These are phyloP conservation scores for Hippocampus guttulatus DNA, from an alignment of 2,113 vertebrate species.

Conservation along the genomic window DNA sequence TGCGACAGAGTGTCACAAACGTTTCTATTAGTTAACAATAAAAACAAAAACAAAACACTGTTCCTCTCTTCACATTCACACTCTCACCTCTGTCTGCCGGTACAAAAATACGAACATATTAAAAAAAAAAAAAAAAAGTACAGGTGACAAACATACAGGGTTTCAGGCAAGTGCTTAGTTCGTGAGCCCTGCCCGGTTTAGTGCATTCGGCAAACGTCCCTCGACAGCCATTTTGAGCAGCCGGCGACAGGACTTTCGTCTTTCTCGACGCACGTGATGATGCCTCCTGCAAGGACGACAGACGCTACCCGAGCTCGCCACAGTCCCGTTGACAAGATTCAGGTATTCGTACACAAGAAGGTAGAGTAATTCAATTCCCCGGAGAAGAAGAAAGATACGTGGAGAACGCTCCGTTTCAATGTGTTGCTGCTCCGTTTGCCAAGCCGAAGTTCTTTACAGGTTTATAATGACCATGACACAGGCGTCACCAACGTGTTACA, in stretches of 20 bases:
- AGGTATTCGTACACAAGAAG: too few relatives aligned
- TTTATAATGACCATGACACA: too few relatives aligned
- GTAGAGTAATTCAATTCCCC: too few relatives aligned
- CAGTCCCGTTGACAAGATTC: too few relatives aligned
- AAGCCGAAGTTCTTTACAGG: neutral
- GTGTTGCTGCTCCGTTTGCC: too few relatives aligned
- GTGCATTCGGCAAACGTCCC: slow-evolving; percentile 40
- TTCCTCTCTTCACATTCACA: slow-evolving; percentile 56
- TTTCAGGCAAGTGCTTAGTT: slow-evolving; percentile 66
- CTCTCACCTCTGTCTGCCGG: slow-evolving; percentile 55
- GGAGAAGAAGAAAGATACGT: too few relatives aligned
- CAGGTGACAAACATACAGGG: slow-evolving; percentile 60
- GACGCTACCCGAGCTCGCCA: neutral
- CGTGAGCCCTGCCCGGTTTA: slow-evolving; percentile 28
- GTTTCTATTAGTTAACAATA: slow-evolving; percentile 15
- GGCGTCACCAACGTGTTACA: neutral
- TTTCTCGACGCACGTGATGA: neutral
- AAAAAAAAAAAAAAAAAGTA: slow-evolving; percentile 44
- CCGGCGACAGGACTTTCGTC: neutral
- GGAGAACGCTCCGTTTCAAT: too few relatives aligned
- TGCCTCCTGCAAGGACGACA: neutral
- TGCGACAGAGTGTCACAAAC: slow-evolving; percentile 39
- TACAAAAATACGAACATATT: slow-evolving; percentile 77
- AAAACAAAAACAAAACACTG: slow-evolving; percentile 1
- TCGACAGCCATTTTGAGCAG: neutral